phyloP scores from a whole-genome alignment of 2,797 vertebrate species.

The Oceanodroma leucorhoa region DNA sequence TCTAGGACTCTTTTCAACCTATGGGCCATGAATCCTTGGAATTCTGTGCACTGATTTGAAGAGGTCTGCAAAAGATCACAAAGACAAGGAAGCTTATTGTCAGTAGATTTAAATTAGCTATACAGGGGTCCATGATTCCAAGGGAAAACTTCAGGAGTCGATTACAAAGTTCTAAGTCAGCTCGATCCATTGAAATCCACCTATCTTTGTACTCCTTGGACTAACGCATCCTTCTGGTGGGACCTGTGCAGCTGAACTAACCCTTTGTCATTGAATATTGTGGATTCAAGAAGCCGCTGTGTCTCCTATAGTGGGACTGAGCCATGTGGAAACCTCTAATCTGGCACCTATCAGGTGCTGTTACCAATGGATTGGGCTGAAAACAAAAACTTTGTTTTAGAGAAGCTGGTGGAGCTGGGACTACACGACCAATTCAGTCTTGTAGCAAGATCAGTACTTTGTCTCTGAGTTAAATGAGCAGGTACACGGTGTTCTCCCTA shows the following conservation, averaged over 20 bases:
- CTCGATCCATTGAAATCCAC: not conserved
- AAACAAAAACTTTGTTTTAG: not conserved
- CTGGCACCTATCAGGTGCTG: not conserved
- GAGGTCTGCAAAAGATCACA: not conserved
- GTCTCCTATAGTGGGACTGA: not conserved
- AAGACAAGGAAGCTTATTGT: not conserved
- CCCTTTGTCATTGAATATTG: not conserved
- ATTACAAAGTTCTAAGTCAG: not conserved
- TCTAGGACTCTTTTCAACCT: slow-evolving; percentile 6
- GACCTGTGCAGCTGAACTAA: not conserved
- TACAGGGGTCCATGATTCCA: not conserved
- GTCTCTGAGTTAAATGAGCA: not conserved
- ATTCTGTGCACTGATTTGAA: not conserved
- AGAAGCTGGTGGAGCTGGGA: not conserved
- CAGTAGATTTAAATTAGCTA: not conserved
- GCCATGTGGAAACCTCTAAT: not conserved
- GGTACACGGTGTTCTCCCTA: not conserved
- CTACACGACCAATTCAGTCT: not conserved
- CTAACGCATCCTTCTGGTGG: not conserved
- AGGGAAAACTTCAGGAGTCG: not conserved
- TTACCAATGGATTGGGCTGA: not conserved
- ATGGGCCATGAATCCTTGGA: not conserved
- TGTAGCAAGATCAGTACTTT: not conserved
- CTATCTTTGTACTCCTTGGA: not conserved
- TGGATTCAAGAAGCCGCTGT: not conserved